phyloP scores from a whole-genome alignment of 2,888 invertebrate species.

The Nasonia oneida region DNA sequence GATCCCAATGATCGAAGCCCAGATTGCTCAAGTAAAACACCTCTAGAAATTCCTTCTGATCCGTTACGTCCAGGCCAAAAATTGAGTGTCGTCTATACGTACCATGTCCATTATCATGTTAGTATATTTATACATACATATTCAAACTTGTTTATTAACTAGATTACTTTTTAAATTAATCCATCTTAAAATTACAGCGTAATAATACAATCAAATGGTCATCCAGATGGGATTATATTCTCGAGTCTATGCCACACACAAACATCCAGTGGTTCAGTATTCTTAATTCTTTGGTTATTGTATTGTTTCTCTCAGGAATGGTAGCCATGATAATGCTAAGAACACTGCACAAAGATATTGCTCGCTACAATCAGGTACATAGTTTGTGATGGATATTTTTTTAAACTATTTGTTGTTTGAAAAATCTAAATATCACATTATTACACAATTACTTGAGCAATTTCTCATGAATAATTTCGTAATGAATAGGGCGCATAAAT shows the following conservation, averaged over 20 bases:
- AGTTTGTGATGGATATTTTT: not conserved
- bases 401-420: slow-evolving; percentile 6
- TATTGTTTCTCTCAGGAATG: slow-evolving; percentile 98
- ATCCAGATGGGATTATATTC: slow-evolving; percentile 99
- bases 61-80: slow-evolving; percentile 79
- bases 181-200: slow-evolving; percentile 75
- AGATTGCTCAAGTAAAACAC: slow-evolving; percentile 79
- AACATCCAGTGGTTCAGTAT: slow-evolving; percentile 99
- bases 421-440: slow-evolving; percentile 42
- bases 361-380: slow-evolving; percentile 94
- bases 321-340: slow-evolving; percentile 99
- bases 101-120: slow-evolving; percentile 89
- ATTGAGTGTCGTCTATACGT: slow-evolving; percentile 90
- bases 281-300: slow-evolving; percentile 97
- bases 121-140: slow-evolving; percentile 65
- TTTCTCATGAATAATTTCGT: slow-evolving; percentile 54
- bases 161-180: slow-evolving; percentile 24
- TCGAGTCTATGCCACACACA: slow-evolving; percentile 98
- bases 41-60: slow-evolving; percentile 86
- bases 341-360: slow-evolving; percentile 98
- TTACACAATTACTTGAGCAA: slow-evolving; percentile 56
- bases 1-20: slow-evolving; percentile 66
- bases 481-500: slow-evolving; percentile 61
- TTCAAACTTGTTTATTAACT: not conserved
- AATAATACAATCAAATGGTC: slow-evolving; percentile 97